phyloP scores from a whole-genome alignment of 2,113 vertebrate species.

The Ailuropoda melanoleuca region DNA sequence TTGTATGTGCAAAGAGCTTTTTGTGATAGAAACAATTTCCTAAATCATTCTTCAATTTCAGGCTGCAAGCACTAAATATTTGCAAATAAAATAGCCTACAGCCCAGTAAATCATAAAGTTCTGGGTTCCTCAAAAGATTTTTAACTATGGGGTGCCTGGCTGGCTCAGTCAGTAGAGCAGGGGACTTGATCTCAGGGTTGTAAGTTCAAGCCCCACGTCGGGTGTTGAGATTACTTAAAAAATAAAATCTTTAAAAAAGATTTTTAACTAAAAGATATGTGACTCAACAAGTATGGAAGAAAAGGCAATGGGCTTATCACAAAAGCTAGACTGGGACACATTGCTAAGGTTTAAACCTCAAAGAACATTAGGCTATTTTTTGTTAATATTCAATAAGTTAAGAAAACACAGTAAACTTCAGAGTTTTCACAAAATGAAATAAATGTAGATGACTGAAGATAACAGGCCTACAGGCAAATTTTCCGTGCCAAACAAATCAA shows the following conservation, averaged over 20 bases:
- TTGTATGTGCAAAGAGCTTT: not conserved
- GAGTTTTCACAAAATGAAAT: constrained; percentile 62
- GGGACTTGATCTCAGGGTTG: not conserved
- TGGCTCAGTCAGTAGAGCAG: not conserved
- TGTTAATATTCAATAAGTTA: not conserved
- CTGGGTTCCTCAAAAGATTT: not conserved
- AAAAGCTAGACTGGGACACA: not conserved
- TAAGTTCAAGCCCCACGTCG: not conserved
- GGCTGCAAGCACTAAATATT: not conserved
- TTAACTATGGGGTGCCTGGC: not conserved
- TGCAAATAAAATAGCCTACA: not conserved
- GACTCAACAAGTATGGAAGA: not conserved
- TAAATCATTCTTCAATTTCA: constrained; percentile 20
- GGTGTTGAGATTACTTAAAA: not conserved
- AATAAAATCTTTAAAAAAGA: not conserved
- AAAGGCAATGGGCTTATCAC: not conserved
- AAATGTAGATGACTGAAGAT: constrained; percentile 53
- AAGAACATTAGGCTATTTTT: not conserved
- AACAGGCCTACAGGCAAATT: constrained; percentile 52
- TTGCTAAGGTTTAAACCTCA: not conserved
- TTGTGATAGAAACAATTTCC: constrained; percentile 1
- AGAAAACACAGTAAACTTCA: constrained; percentile 38
- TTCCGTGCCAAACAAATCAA: constrained; percentile 64
- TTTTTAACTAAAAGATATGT: not conserved
- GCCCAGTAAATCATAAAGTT: not conserved